These are phyloP conservation scores for Delphinus delphis DNA, from an alignment of 2,113 vertebrate genomes.

Conservation along the genomic window DNA sequence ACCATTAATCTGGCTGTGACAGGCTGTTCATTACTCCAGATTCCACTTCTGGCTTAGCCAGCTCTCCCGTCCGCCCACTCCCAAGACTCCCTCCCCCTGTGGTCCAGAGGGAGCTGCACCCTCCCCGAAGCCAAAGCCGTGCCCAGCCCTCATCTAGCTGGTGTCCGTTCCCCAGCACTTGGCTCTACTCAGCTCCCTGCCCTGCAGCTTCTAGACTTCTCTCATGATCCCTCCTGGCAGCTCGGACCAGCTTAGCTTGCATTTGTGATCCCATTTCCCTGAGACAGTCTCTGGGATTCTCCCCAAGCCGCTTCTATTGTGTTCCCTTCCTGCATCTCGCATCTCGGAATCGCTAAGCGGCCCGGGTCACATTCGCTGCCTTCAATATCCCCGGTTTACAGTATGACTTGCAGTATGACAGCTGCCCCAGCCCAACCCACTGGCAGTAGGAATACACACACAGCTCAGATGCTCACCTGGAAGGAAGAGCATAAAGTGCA, in stretches of 20 bases:
- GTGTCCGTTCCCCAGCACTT: not conserved
- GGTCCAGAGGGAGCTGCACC: not conserved
- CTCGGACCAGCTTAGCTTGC: not conserved
- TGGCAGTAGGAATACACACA: not conserved
- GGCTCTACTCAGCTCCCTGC: not conserved
- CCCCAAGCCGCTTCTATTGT: not conserved
- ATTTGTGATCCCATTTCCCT: not conserved
- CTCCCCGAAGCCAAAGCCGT: not conserved
- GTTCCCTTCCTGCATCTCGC: not conserved
- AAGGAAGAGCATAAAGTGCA: not conserved
- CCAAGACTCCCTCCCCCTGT: not conserved
- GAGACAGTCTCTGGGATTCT: not conserved
- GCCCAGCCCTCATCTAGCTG: not conserved
- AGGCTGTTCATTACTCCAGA: not conserved
- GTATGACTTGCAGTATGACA: no score
- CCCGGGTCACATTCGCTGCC: not conserved
- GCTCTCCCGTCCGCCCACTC: not conserved
- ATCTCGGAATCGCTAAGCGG: not conserved
- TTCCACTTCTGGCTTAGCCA: not conserved
- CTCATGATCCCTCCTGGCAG: not conserved
- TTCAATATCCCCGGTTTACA: accelerated
- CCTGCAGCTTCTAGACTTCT: not conserved
- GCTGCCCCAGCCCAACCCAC: not conserved
- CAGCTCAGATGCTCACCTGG: not conserved
- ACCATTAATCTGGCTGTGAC: not conserved